Evolutionary conservation across 2,113 vertebrate genomes (phyloP).

Genomic region (Xiphorhynchus elegans): DNA sequence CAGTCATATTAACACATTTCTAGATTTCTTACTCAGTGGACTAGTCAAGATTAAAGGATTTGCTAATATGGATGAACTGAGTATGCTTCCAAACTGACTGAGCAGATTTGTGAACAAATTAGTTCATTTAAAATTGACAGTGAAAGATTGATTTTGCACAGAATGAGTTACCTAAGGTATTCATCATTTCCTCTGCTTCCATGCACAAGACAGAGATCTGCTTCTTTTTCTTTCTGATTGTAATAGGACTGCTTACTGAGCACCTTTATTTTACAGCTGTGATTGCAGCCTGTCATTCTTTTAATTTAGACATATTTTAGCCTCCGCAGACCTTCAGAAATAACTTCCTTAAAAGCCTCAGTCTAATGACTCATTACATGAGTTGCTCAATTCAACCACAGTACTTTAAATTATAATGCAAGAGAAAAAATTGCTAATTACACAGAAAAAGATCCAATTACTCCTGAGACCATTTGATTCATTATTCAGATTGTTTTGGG

Average conservation of each 20-base stretch:
- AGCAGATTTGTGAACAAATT: slow-evolving; percentile 95
- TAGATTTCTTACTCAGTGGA: slow-evolving; percentile 89
- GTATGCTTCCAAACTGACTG: slow-evolving; percentile 92
- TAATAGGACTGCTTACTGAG: slow-evolving; percentile 85
- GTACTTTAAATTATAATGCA: slow-evolving; percentile 82
- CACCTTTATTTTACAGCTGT: slow-evolving; percentile 80
- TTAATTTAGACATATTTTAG: slow-evolving; percentile 85
- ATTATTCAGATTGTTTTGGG: slow-evolving; percentile 73
- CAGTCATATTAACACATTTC: slow-evolving; percentile 93
- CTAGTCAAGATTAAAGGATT: slow-evolving; percentile 99
- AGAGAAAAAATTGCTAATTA: slow-evolving; percentile 81
- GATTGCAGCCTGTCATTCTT: slow-evolving; percentile 84
- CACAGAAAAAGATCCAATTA: slow-evolving; percentile 78
- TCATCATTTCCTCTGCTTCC: slow-evolving; percentile 81
- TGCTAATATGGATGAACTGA: slow-evolving; percentile 93
- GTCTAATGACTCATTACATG: slow-evolving; percentile 82
- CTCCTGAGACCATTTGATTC: slow-evolving; percentile 75
- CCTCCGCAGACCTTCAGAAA: slow-evolving; percentile 82
- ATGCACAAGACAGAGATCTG: slow-evolving; percentile 76
- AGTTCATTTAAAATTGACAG: slow-evolving; percentile 94
- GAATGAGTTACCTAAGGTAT: slow-evolving; percentile 83
- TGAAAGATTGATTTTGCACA: slow-evolving; percentile 90
- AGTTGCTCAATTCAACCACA: slow-evolving; percentile 78
- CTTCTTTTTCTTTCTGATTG: slow-evolving; percentile 81
- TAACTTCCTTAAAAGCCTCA: slow-evolving; percentile 83